Evolutionary conservation across 2,797 vertebrate species (phyloP), one percentile per base, ranked within the genome.

Genomic region (Scarus forsteni): DNA sequence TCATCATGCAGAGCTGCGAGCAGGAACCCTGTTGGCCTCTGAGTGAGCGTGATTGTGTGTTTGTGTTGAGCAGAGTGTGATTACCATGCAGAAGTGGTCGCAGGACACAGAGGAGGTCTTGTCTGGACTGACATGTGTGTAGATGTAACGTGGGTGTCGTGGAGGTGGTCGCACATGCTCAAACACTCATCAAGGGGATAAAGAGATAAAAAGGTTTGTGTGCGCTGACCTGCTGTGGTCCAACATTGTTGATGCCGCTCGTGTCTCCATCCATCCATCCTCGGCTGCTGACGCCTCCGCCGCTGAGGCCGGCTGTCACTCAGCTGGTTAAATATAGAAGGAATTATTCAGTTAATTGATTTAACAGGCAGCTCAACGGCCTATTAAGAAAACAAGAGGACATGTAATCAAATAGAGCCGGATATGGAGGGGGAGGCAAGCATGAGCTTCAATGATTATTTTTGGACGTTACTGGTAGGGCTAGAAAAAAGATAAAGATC

Each of bases 41-140:
- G 19, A 59, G 58, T 27, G 73, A 13, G 18, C 5, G 52, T 1
- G 44, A 12, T 52, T 50, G 15, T 43, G 56, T 62, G 58, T 46
- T 40, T 61, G 51, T 46, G 66, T 67, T 11, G 2, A 46, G 40
- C 43, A 61, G 43, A 48, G 18, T 12, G 36, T 27, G 6, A 71
- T 84, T 40, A 45, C 39, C 51, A 80, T 80, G 60, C 70, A 73
- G 66, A 27, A 0, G 11, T 8, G 27, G 39, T 64, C 57, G 52
- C 34, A 1, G 2, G 34, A 61, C 48, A 55, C 66, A 68, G 50
- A 66, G 44, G 70, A 57, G 73, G 62, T 40, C 35, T 42, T 66
- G 64, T 85, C 56, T 78, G 70, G 35, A 59, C 63, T 54, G 53
- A 72, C 36, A 54, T 57, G 70, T 66, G 56, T 64, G 77, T 15